Evolutionary conservation across 2,888 invertebrate genomes (phyloP).

Genomic region (Thecocarcelia acutangulata): DNA sequence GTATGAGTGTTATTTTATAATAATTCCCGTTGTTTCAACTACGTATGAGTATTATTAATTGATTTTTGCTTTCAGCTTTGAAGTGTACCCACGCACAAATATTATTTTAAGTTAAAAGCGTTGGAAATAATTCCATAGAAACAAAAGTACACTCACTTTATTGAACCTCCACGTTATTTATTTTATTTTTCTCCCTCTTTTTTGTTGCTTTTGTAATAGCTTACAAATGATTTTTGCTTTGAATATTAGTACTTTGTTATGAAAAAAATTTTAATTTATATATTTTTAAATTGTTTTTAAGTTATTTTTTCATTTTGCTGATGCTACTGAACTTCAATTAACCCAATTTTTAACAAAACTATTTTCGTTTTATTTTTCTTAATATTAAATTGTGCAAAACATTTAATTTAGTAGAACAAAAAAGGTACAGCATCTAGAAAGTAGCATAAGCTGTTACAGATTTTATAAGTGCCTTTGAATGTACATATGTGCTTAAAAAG

Average conservation of each 20-base stretch:
- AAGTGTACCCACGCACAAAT: neutral
- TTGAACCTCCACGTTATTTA: conserved; percentile 11
- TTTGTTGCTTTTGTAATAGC: neutral
- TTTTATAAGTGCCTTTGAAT: no score
- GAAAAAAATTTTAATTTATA: conserved; percentile 20
- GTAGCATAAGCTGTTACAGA: no score
- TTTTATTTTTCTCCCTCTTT: neutral
- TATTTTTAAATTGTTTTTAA: conserved; percentile 48
- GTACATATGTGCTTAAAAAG: no score
- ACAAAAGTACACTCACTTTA: neutral
- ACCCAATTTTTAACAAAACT: neutral
- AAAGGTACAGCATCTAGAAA: no score
- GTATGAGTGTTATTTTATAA: conserved; percentile 44
- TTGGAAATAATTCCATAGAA: neutral
- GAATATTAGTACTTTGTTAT: conserved; percentile 7
- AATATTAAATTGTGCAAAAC: no score
- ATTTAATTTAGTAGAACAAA: no score
- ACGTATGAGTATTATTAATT: conserved; percentile 47
- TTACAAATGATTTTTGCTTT: conserved; percentile 32
- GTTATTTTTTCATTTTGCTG: neutral
- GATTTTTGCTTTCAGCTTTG: conserved; percentile 21
- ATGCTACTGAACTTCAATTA: conserved; percentile 27
- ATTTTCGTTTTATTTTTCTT: no score
- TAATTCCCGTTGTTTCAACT: neutral
- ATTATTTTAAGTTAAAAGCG: neutral